Evolutionary conservation across 2,888 invertebrate species (phyloP).

Genomic region (Lucinisca nassula): DNA sequence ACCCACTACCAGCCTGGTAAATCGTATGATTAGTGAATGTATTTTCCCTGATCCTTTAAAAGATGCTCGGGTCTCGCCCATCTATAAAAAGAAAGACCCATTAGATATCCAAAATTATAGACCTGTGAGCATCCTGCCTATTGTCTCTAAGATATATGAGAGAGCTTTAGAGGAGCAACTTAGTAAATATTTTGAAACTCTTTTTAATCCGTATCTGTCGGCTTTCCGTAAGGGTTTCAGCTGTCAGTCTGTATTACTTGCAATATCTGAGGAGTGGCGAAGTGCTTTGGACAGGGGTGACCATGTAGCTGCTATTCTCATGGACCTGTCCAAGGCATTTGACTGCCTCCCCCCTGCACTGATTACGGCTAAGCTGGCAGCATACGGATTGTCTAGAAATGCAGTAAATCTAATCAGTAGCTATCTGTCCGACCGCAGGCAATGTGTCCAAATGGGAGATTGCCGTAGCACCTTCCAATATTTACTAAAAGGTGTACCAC

Average conservation of each 20-base stretch:
- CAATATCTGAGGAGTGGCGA: not conserved
- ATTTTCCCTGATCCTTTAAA: not conserved
- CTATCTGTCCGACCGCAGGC: not conserved
- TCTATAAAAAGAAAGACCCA: not conserved
- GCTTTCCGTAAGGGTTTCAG: not conserved
- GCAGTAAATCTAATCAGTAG: not conserved
- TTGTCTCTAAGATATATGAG: not conserved
- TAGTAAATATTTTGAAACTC: not conserved
- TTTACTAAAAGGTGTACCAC: too few species aligned
- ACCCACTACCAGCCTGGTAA: not conserved
- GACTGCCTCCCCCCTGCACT: not conserved
- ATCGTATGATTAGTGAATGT: not conserved
- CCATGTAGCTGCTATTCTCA: not conserved
- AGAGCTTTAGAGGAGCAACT: not conserved
- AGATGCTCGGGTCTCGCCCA: not conserved
- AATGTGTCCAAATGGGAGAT: not conserved
- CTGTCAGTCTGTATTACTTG: not conserved
- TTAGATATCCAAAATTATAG: not conserved
- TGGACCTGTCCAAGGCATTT: not conserved
- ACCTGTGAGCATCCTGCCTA: not conserved
- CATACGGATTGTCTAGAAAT: not conserved
- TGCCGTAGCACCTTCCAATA: too few species aligned
- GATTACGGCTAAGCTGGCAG: not conserved
- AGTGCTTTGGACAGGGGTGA: not conserved
- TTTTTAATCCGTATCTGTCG: not conserved